These are phyloP conservation scores for Perithous albicinctus DNA, from an alignment of 2,888 invertebrate genomes.

Conservation along the genomic window DNA sequence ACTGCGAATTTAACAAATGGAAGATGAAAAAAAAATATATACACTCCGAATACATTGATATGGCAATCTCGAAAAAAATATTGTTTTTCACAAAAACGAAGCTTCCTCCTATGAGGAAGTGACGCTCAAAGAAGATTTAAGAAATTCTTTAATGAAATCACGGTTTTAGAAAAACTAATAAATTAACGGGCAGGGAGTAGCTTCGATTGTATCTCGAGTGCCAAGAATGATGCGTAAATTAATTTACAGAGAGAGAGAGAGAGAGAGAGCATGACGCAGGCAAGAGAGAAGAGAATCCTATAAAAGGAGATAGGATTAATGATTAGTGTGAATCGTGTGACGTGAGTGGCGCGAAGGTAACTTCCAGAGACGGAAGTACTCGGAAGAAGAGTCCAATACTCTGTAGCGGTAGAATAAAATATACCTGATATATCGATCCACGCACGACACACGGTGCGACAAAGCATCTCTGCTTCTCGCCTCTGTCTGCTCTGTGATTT, in stretches of 20 bases:
- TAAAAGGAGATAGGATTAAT: neutral
- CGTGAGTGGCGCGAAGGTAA: neutral
- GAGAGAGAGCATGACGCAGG: neutral
- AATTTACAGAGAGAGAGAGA: neutral
- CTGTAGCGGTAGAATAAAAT: neutral
- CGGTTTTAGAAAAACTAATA: too few relatives aligned
- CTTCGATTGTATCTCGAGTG: neutral
- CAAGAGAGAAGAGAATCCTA: neutral
- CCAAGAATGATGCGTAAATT: neutral
- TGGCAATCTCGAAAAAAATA: neutral
- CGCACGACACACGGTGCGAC: neutral
- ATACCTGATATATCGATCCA: neutral
- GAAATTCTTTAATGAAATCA: too few relatives aligned
- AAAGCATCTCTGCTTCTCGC: neutral
- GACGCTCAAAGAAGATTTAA: too few relatives aligned
- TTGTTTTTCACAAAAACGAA: too few relatives aligned
- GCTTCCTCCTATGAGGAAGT: too few relatives aligned
- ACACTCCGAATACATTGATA: neutral
- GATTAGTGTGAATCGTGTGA: neutral
- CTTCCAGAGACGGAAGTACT: neutral
- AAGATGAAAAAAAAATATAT: too few relatives aligned
- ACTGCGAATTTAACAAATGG: too few relatives aligned
- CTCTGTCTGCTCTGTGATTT: neutral
- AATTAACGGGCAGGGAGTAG: too few relatives aligned
- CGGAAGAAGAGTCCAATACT: neutral